Evolutionary conservation across 2,888 invertebrate genomes (phyloP).

Genomic region (Germaria angustata): DNA sequence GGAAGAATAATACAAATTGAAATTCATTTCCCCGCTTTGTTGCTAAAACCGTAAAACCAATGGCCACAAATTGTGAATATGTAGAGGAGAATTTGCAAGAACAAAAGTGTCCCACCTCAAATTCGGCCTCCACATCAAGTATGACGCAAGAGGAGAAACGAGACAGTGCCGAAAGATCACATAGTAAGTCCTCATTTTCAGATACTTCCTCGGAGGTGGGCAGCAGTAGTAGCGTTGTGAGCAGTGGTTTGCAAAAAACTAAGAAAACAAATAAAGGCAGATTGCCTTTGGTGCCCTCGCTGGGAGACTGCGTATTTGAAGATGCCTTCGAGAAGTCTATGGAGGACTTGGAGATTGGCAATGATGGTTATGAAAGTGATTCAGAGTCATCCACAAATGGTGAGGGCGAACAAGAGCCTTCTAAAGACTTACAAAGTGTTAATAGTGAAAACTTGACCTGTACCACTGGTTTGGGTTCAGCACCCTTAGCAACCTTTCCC

Average conservation of each 20-base stretch:
- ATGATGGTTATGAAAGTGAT: slow-evolving; percentile 78
- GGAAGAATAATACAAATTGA: background rate
- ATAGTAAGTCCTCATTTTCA: slow-evolving; percentile 66
- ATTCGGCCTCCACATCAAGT: slow-evolving; percentile 49
- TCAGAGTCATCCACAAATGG: slow-evolving; percentile 73
- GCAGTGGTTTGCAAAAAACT: slow-evolving; percentile 30
- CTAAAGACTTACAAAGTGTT: slow-evolving; percentile 33
- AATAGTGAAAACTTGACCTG: slow-evolving; percentile 65
- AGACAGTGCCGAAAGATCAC: slow-evolving; percentile 66
- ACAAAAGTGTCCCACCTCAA: slow-evolving; percentile 57
- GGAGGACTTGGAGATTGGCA: slow-evolving; percentile 76
- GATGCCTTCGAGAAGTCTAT: slow-evolving; percentile 78
- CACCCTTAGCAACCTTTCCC: slow-evolving; percentile 69
- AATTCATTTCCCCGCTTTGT: background rate
- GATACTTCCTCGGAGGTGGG: slow-evolving; percentile 57
- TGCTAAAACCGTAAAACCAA: slow-evolving; percentile 63
- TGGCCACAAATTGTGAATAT: slow-evolving; percentile 77
- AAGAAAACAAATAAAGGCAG: slow-evolving; percentile 8
- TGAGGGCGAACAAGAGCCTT: slow-evolving; percentile 44
- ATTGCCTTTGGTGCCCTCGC: slow-evolving; percentile 27
- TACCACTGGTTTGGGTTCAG: slow-evolving; percentile 64
- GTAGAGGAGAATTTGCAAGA: slow-evolving; percentile 70
- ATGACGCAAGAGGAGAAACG: slow-evolving; percentile 69
- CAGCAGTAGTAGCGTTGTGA: slow-evolving; percentile 25
- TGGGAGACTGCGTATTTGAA: slow-evolving; percentile 78